Evolutionary conservation across 2,888 invertebrate genomes (phyloP).

Genomic region (Zhuqinia jingwanae): DNA sequence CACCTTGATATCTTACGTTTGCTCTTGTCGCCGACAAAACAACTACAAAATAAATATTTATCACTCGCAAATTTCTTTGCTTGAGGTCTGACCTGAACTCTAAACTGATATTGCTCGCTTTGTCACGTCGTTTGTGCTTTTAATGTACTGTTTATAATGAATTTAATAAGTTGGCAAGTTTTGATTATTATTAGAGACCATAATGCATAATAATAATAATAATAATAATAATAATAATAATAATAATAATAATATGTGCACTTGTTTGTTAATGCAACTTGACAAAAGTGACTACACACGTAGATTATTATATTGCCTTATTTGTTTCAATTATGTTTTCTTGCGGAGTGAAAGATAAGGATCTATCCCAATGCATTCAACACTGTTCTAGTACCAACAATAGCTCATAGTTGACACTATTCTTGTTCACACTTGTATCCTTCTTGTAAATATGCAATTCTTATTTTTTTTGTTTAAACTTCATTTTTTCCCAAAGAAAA

Average conservation of each 20-base stretch:
- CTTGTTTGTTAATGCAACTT: neutral
- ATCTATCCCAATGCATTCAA: neutral
- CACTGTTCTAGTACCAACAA: neutral
- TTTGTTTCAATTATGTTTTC: slow-evolving; percentile 9
- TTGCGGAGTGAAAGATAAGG: slow-evolving; percentile 4
- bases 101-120: too few relatives aligned
- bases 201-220: neutral
- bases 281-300: slow-evolving; percentile 6
- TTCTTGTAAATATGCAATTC: neutral
- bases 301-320: slow-evolving; percentile 38
- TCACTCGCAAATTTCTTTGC: too few relatives aligned
- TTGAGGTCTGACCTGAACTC: too few relatives aligned
- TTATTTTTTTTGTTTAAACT: neutral
- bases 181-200: too few relatives aligned
- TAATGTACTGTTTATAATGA: too few relatives aligned
- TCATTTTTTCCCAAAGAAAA: neutral
- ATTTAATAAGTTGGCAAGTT: too few relatives aligned
- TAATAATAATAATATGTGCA: neutral
- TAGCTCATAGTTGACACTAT: too few relatives aligned
- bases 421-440: too few relatives aligned
- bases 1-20: too few relatives aligned
- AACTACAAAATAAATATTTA: too few relatives aligned
- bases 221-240: neutral
- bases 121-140: too few relatives aligned
- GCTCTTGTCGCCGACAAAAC: too few relatives aligned